Conservation (phyloP, 2,888 invertebrate genomes). For the Drosophila yooni region DNA sequence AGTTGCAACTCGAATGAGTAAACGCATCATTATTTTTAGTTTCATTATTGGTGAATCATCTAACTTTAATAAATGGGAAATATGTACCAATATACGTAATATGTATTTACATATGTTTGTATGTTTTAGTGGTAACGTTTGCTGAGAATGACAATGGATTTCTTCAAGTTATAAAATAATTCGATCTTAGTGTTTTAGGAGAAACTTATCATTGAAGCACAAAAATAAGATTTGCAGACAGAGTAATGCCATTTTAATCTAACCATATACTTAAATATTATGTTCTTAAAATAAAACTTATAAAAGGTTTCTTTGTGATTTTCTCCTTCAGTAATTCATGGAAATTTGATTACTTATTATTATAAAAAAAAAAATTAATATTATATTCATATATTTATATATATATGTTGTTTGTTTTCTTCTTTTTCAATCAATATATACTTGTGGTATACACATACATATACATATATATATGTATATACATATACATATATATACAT, state of each 20-base stretch:
- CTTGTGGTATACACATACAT: slow-evolving; percentile 18
- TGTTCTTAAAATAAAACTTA: slow-evolving; percentile 75
- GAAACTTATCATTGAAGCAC: slow-evolving; percentile 78
- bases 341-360: slow-evolving; percentile 77
- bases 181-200: slow-evolving; percentile 58
- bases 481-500: slow-evolving; percentile 6
- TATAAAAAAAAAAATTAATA: slow-evolving; percentile 70
- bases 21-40: slow-evolving; percentile 63
- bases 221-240: slow-evolving; percentile 75
- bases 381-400: slow-evolving; percentile 42
- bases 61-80: slow-evolving; percentile 74
- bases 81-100: slow-evolving; percentile 59
- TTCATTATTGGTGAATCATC: slow-evolving; percentile 71
- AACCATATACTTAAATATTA: slow-evolving; percentile 67
- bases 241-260: slow-evolving; percentile 70
- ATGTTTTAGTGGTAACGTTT: slow-evolving; percentile 49
- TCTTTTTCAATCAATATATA: slow-evolving; percentile 50
- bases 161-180: slow-evolving; percentile 54
- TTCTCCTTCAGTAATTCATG: slow-evolving; percentile 80
- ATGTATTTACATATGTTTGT: slow-evolving; percentile 59
- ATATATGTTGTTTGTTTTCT: slow-evolving; percentile 44
- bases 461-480: slow-evolving; percentile 1
- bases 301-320: slow-evolving; percentile 79
- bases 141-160: slow-evolving; percentile 54
- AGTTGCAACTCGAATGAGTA: slow-evolving; percentile 59